A percentile compares a stretch with the other conserved stretches of the same genome.
Evolutionary conservation across 1,140 invertebrate genomes (phyloP).

Genomic region (Dermatophagoides farinae): DNA sequence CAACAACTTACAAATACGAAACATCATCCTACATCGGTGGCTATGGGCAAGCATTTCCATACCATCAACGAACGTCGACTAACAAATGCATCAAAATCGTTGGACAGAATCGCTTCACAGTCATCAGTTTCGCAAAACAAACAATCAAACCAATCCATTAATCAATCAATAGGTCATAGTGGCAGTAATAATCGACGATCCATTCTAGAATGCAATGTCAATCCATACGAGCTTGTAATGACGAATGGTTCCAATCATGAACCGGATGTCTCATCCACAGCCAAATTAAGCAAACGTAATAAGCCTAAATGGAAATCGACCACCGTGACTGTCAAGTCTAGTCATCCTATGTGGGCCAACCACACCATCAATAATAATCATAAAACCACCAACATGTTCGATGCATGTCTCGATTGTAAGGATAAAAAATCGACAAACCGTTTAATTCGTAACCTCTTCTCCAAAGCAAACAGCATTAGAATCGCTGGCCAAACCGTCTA

Average conservation of each 20-base stretch:
- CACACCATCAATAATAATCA: background rate
- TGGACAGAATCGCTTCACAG: background rate
- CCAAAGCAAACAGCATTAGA: background rate
- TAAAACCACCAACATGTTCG: background rate
- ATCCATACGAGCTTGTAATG: slow-evolving; percentile 52
- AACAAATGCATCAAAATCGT: background rate
- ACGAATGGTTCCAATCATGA: slow-evolving; percentile 12
- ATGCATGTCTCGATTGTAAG: background rate
- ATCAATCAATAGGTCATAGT: background rate
- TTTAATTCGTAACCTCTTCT: background rate
- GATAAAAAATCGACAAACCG: background rate
- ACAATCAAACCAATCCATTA: background rate
- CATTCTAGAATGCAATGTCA: slow-evolving; percentile 61
- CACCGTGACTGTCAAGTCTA: slow-evolving; percentile 28
- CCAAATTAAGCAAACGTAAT: slow-evolving; percentile 20
- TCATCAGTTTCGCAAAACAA: background rate
- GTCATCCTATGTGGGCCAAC: slow-evolving; percentile 27
- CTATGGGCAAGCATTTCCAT: background rate
- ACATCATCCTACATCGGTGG: too few relatives aligned
- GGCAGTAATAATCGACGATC: slow-evolving; percentile 32
- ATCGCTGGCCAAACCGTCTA: slow-evolving; percentile 6
- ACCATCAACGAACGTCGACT: background rate
- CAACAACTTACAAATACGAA: background rate
- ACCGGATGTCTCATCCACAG: background rate
- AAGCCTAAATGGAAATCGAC: slow-evolving; percentile 22